Evolutionary conservation across 2,113 vertebrate species (phyloP), one percentile per base, ranked within the genome.

Genomic region (Pao palembangensis): DNA sequence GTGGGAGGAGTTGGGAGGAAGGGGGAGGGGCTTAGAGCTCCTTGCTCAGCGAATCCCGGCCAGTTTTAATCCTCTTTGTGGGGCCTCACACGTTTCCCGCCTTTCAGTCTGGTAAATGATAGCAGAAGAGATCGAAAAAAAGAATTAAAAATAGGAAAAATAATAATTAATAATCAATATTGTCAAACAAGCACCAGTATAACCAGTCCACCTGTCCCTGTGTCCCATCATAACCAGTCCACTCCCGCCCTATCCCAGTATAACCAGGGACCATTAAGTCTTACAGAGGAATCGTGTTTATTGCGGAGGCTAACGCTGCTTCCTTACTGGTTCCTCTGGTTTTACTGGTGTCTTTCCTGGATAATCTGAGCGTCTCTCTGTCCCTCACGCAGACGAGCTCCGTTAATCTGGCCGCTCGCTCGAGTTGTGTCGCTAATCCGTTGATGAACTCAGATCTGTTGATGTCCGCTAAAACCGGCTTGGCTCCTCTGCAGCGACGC

Each of bases 101-200:
- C 90, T 90, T 89, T 91, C 90, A 85, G 85, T 91, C 91, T 92
- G 91, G 86, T 91, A 76, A 90, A 91, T 67, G 84, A 91, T 90
- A 92, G 91, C 90, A 92, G 81, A 92, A 91, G 79, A 92, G 67
- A 88, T 82, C 71, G 69, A 79, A 85, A 76, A 87, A 87, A 85
- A 77, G 79, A 69, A 90, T 89, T 88, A 89, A 88, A 84, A 84
- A 87, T 71, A 79, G 47, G 64, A 58, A 73, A 67, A 81, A 78
- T 21, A n/a, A 42, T 66, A 11, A 55, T 20, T 59, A 59, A n/a
- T 21, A 18, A 41, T 46, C 55, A 83, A 70, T 52, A 70, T 76
- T 41, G 66, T 75, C 5, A 28, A 28, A 7, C 25, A 7, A 3
- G 25, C 3, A 31, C 1, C 28, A 8, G 28, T 7, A 6, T 6